A percentile compares a stretch with the other conserved stretches of the same genome.
These are phyloP conservation scores for Epizoanthus ramosus DNA, from an alignment of 92 coral and sea anemone genomes.

Conservation along the genomic window DNA sequence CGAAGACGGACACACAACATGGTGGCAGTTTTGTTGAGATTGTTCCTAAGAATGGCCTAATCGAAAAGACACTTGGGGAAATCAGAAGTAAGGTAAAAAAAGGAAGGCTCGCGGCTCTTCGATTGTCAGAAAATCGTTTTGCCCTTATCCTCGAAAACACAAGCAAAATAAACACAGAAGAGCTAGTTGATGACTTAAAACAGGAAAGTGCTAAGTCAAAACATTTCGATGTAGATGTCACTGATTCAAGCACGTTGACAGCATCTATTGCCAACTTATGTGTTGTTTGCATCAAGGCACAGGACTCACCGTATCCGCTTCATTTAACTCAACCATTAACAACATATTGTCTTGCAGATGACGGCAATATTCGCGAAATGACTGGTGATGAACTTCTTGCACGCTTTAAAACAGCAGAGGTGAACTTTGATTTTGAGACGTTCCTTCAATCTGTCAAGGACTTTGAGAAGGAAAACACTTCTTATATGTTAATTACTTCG, in stretches of 20 bases:
- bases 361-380: constrained; percentile 45
- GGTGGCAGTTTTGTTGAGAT: constrained; percentile 32
- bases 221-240: constrained; percentile 18
- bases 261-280: constrained; percentile 36
- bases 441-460: constrained; percentile 56
- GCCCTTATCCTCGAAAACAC: constrained; percentile 44
- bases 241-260: constrained; percentile 35
- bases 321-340: constrained; percentile 64
- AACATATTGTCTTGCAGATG: constrained; percentile 45
- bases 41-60: background rate
- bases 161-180: constrained; percentile 43
- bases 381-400: constrained; percentile 39
- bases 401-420: constrained; percentile 43
- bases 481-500: constrained; percentile 64
- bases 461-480: constrained; percentile 57
- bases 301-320: constrained; percentile 71
- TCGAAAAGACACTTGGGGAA: background rate
- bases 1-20: constrained; percentile 41
- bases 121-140: constrained; percentile 45
- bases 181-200: constrained; percentile 51
- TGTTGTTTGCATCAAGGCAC: constrained; percentile 61
- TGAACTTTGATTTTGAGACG: constrained; percentile 54
- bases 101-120: constrained; percentile 29
- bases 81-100: background rate
- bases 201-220: constrained; percentile 39